Evolutionary conservation across 2,797 vertebrate species (phyloP), one percentile per base, ranked within the genome.

Genomic region (Leptatherina wallacei): DNA sequence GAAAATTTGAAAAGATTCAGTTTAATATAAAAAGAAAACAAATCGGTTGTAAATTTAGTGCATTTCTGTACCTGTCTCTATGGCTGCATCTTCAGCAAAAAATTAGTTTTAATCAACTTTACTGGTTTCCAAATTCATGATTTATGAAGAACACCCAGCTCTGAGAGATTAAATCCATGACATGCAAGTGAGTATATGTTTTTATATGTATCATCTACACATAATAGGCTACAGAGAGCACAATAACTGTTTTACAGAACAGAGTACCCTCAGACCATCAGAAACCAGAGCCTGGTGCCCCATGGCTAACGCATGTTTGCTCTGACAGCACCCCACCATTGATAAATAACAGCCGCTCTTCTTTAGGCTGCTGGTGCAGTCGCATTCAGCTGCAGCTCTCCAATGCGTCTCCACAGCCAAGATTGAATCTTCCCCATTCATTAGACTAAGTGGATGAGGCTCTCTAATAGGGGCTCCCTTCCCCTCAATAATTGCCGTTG

Each of bases 371-470:
- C 90, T 90, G 84, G 74, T 85, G 84, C 85, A 86, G 92, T 91
- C 67, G 73, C 90, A 74, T 93, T 94, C 94, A 94, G 94, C 94
- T 93, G 93, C 90, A 93, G 92, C 83, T 91, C 90, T 88, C 91
- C 92, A 84, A 89, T 94, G 92, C 82, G 82, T 94, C 94, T 95
- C 94, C 93, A 91, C 92, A 92, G 91, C 93, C 90, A 82, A 95
- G 95, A 95, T 95, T 95, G 93, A 95, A 95, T 95, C 94, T 95
- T 93, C 92, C 93, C 93, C 95, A 95, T 95, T 95, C 95, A 95
- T 95, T 95, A 95, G 95, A 90, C 95, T 95, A 95, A 95, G 95
- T 95, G 95, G 95, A 95, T 95, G 94, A 95, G 93, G 90, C 92
- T 93, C 92, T 92, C 94, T 95, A 95, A 95, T 95, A 95, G 93